phyloP scores from a whole-genome alignment of 2,113 vertebrate genomes.

The Garra rufa region DNA sequence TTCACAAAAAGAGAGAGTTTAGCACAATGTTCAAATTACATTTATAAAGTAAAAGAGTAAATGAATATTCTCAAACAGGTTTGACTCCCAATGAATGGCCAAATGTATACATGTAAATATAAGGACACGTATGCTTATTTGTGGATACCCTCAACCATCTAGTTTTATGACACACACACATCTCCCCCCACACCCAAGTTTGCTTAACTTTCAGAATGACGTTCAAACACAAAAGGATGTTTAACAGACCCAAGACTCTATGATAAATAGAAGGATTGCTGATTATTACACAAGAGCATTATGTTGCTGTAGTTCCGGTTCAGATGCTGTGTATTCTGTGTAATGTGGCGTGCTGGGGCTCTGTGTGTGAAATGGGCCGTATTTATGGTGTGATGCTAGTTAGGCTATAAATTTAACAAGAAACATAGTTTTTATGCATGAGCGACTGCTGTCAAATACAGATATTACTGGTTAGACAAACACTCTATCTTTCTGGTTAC shows the following conservation, averaged over 20 bases:
- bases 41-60: neutral
- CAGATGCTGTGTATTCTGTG: conserved; percentile 28
- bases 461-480: neutral
- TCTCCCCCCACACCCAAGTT: conserved; percentile 21
- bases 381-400: neutral
- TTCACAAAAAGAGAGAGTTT: neutral
- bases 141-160: neutral
- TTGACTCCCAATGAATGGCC: neutral
- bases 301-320: conserved; percentile 18
- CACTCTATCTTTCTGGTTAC: neutral
- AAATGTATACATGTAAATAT: neutral
- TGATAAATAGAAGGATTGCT: conserved; percentile 4
- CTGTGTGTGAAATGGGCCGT: neutral
- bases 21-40: neutral
- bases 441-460: neutral
- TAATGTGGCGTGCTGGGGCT: neutral
- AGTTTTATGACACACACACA: neutral
- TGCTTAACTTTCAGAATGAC: conserved; percentile 24
- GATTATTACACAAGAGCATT: conserved; percentile 17
- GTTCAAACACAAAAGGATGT: conserved; percentile 27
- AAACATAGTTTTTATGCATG: neutral
- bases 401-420: neutral
- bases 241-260: neutral
- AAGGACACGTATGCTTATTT: neutral
- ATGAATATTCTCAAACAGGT: neutral